phyloP scores from a whole-genome alignment of 2,113 vertebrate species.

The Physeter macrocephalus region DNA sequence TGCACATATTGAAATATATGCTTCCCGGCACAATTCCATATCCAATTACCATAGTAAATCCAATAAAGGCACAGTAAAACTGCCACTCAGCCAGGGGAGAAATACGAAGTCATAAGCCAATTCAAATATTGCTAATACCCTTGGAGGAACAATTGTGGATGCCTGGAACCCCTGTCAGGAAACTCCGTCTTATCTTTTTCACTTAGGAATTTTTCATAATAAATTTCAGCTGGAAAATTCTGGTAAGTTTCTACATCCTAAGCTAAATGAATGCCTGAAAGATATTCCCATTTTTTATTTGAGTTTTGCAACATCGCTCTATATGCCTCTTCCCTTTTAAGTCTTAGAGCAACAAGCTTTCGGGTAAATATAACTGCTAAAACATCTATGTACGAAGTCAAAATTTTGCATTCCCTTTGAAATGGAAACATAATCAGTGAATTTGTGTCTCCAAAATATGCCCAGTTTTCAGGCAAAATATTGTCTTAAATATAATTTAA shows the following conservation, averaged over 20 bases:
- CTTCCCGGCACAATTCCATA: slow-evolving; percentile 64
- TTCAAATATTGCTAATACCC: slow-evolving; percentile 13
- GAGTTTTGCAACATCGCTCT: slow-evolving; percentile 72
- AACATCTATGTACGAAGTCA: neutral
- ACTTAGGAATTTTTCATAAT: neutral
- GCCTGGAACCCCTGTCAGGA: neutral
- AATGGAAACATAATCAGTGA: neutral
- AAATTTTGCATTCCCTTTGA: neutral
- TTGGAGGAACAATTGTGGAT: neutral
- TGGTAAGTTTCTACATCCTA: slow-evolving; percentile 57
- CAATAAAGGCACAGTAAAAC: slow-evolving; percentile 59
- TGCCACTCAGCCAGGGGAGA: slow-evolving; percentile 34
- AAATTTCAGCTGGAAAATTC: neutral
- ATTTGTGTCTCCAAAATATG: neutral
- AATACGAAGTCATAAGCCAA: slow-evolving; percentile 19
- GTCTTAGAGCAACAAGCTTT: slow-evolving; percentile 66
- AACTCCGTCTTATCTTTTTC: neutral
- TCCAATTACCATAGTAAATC: slow-evolving; percentile 66
- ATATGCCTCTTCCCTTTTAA: slow-evolving; percentile 68
- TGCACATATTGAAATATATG: slow-evolving; percentile 48
- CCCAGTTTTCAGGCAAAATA: neutral
- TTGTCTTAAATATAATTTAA: neutral
- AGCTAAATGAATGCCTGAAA: slow-evolving; percentile 53
- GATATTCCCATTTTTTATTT: slow-evolving; percentile 66
- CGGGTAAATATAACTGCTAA: slow-evolving; percentile 62